Evolutionary conservation across 2,113 vertebrate species (phyloP).

Genomic region (Talpa occidentalis): DNA sequence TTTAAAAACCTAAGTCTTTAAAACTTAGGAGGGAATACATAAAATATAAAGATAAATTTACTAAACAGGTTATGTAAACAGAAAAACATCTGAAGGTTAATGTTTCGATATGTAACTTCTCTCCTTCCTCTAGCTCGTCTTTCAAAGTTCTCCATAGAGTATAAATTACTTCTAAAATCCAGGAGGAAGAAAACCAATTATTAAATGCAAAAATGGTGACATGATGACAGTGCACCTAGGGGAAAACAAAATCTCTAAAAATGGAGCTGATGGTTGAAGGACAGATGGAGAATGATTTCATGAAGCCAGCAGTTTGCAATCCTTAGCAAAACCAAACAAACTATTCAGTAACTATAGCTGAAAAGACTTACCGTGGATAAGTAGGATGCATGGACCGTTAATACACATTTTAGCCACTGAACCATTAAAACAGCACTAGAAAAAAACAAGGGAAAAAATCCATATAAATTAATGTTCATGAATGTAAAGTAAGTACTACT

Average conservation of each 20-base stretch:
- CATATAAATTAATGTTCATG: background rate
- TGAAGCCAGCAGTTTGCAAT: background rate
- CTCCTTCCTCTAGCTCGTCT: background rate
- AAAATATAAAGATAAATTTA: background rate
- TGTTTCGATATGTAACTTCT: background rate
- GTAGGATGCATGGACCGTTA: slow-evolving; percentile 96
- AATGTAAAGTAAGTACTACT: slow-evolving; percentile 19
- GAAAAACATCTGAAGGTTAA: background rate
- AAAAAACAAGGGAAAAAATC: slow-evolving; percentile 3
- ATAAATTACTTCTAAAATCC: slow-evolving; percentile 18
- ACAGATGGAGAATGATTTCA: background rate
- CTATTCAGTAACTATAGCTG: background rate
- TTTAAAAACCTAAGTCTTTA: background rate
- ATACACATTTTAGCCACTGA: slow-evolving; percentile 95
- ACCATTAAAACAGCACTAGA: slow-evolving; percentile 94
- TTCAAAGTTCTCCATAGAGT: background rate
- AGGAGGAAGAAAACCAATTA: background rate
- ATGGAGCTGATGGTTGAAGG: background rate
- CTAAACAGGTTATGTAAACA: background rate
- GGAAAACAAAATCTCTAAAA: slow-evolving; percentile 10
- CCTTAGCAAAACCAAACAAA: slow-evolving; percentile 22
- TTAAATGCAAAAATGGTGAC: background rate
- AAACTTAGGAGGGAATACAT: background rate
- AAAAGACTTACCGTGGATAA: slow-evolving; percentile 94
- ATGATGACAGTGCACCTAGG: background rate